phyloP scores from a whole-genome alignment of 2,797 vertebrate genomes.

The Bradypodion pumilum region DNA sequence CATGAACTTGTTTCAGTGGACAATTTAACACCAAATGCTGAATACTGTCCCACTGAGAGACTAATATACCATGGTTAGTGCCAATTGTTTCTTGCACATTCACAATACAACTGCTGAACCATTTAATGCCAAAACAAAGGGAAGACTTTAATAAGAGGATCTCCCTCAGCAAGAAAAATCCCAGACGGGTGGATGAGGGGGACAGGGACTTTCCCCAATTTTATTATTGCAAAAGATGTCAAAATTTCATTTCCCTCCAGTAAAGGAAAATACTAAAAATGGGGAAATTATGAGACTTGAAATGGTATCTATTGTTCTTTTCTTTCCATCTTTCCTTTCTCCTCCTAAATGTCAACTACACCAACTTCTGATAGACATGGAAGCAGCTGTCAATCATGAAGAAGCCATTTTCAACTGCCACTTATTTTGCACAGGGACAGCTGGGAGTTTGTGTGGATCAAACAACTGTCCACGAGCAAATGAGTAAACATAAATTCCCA shows the following conservation, averaged over 20 bases:
- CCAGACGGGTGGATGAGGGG: background rate
- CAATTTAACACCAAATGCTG: background rate
- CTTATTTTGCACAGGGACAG: slow-evolving; percentile 38
- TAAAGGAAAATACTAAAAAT: slow-evolving; percentile 29
- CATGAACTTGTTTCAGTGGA: slow-evolving; percentile 15
- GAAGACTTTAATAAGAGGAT: background rate
- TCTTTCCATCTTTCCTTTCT: background rate
- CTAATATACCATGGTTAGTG: slow-evolving; percentile 27
- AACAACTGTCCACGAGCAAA: slow-evolving; percentile 16
- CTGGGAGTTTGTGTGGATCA: slow-evolving; percentile 28
- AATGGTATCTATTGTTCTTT: slow-evolving; percentile 15
- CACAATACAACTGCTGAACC: background rate
- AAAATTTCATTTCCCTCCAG: rapidly evolving
- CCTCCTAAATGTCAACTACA: slow-evolving; percentile 21
- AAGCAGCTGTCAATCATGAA: slow-evolving; percentile 33
- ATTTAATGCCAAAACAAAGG: background rate
- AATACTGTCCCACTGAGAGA: slow-evolving; percentile 16
- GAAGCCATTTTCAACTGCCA: background rate
- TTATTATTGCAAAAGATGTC: slow-evolving; percentile 6
- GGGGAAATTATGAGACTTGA: slow-evolving; percentile 20
- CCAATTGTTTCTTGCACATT: slow-evolving; percentile 9
- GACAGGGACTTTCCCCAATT: background rate
- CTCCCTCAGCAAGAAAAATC: background rate
- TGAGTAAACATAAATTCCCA: background rate
- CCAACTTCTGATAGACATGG: slow-evolving; percentile 9